Conservation (phyloP, 2,888 invertebrate genomes). For the Stictocephala bisonia region DNA sequence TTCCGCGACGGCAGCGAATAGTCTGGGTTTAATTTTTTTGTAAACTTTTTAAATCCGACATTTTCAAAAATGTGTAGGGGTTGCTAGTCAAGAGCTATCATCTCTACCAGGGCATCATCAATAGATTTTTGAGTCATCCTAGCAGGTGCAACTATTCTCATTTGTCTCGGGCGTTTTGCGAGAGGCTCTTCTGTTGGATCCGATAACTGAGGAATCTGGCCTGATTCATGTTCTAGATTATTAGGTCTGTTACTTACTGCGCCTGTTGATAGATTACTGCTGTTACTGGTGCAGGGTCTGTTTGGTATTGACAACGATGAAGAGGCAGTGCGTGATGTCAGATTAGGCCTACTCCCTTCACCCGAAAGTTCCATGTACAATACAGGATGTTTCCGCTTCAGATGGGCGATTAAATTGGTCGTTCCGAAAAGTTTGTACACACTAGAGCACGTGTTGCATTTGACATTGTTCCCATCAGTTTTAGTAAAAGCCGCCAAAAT, state of each 20-base stretch:
- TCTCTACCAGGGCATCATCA: slow-evolving; percentile 15
- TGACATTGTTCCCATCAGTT: not conserved
- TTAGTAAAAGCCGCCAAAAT: not conserved
- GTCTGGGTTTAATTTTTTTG: slow-evolving; percentile 18
- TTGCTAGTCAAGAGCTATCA: slow-evolving; percentile 9
- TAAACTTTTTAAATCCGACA: not conserved
- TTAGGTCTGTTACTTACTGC: not conserved
- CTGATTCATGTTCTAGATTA: not conserved
- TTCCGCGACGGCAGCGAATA: slow-evolving; percentile 7
- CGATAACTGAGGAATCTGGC: not conserved
- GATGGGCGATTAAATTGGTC: not conserved
- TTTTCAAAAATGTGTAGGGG: slow-evolving; percentile 17
- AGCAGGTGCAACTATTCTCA: slow-evolving; percentile 1
- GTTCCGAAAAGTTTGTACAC: not conserved
- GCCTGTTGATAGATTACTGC: not conserved
- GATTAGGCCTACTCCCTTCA: not conserved
- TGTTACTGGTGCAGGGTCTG: not conserved
- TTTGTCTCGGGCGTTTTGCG: not conserved
- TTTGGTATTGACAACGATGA: not conserved
- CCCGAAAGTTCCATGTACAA: not conserved
- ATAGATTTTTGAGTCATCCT: slow-evolving; percentile 1
- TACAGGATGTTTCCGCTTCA: not conserved
- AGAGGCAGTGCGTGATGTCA: not conserved
- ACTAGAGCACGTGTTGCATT: not conserved
- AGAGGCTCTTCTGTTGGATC: not conserved